Base-by-base conservation (phyloP, 2,113 vertebrate genomes). In the Pseudorectes ferrugineus region DNA sequence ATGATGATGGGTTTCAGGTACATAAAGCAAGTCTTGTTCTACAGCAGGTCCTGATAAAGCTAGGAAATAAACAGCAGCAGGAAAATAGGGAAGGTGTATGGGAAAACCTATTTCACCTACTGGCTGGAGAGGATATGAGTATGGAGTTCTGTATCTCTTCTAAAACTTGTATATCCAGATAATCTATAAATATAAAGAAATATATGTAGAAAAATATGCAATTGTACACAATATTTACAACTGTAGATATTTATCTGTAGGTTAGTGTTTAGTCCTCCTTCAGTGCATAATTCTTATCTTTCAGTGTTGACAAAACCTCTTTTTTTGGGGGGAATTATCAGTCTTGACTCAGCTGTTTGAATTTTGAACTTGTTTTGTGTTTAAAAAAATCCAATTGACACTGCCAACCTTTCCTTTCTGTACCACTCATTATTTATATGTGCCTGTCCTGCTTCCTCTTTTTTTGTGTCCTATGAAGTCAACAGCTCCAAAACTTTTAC, bases 371-470 rank as follows among this genome's bases (percentile, higher is more conserved):
- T 46, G 10, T n/a, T 57, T 81, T 72, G 15, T 67, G 7, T 74
- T 84, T 61, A 5, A 66, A 63, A 89, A 48, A 45, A 25, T 62
- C 19, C 0, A 0, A 1, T 8, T n/a, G 68, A 58, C 31, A 3
- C 13, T 75, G 25, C 38, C 42, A 81, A 11, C 26, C 18, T 59
- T 18, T 59, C 28, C 43, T 46, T 82, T 75, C 71, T 71, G 31
- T 51, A 46, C 26, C 21, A n/a, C 22, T 76, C 21, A 4, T 80
- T 82, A 77, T 87, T 91, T 87, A 55, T 42, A 45, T 16, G 26
- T 52, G 18, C 35, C 20, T 74, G 25, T 81, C 36, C 72, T 74
- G 14, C 20, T 81, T 66, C 49, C 10, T 59, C 4, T 91, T 61
- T 49, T 70, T 75, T 58, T 59, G 21, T 59, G 26, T 87, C 31